Percentiles rank a stretch among this genome's conserved stretches.
These are phyloP conservation scores for Petrolisthes cinctipes DNA, from an alignment of 2,888 invertebrate genomes.

Conservation along the genomic window DNA sequence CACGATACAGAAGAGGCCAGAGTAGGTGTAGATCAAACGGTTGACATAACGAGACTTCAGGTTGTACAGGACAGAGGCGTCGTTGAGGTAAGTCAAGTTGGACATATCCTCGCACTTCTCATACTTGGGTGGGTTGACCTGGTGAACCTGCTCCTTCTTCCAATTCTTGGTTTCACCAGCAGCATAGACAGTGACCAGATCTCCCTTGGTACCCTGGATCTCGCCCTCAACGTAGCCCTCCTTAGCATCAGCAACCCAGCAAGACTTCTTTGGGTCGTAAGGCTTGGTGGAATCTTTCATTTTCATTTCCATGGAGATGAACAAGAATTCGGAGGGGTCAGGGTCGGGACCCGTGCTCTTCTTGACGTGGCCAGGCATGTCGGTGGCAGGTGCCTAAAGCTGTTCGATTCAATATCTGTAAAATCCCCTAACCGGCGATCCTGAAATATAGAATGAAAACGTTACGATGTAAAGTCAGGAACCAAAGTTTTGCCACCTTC, in stretches of 20 bases:
- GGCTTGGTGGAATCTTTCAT: conserved; percentile 98
- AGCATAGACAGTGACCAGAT: conserved; percentile 76
- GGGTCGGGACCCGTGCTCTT: conserved; percentile 76
- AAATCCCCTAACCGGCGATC: background rate
- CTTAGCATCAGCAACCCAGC: conserved; percentile 99
- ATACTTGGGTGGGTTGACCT: conserved; percentile 99
- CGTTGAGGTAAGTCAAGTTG: conserved; percentile 98
- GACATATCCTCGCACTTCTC: conserved; percentile 99
- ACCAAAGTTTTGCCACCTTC: too few relatives aligned
- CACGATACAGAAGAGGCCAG: conserved; percentile 66
- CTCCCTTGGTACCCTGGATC: conserved; percentile 98
- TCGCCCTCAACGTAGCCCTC: conserved; percentile 97
- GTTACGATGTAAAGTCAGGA: too few relatives aligned
- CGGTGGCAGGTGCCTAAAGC: conserved; percentile 67
- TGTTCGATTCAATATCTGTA: conserved; percentile 5
- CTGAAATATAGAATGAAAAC: background rate
- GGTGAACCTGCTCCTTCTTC: conserved; percentile 94
- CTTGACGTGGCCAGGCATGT: conserved; percentile 77
- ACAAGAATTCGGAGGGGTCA: conserved; percentile 95
- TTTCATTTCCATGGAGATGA: conserved; percentile 92
- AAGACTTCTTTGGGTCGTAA: conserved; percentile 99
- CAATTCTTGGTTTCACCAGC: conserved; percentile 82
- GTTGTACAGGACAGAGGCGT: conserved; percentile 98
- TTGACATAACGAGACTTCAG: conserved; percentile 97
- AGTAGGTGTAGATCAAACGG: conserved; percentile 86